phyloP scores from a whole-genome alignment of 2,797 vertebrate genomes.

The Lithobates sylvaticus region DNA sequence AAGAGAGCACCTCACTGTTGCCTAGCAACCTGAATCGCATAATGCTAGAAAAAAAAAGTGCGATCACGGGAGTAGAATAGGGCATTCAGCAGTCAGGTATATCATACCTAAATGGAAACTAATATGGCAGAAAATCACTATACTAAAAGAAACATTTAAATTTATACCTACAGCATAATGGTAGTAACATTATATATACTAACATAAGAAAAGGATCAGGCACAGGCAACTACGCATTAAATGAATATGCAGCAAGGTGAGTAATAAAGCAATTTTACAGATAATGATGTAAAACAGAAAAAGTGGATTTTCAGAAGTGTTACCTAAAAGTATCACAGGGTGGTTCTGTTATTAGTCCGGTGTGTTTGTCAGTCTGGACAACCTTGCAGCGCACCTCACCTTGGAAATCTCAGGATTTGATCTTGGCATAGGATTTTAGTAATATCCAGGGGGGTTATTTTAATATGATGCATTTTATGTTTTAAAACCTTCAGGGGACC shows the following conservation, averaged over 20 bases:
- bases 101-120: neutral
- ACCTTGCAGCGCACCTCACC: no score
- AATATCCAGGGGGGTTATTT: no score
- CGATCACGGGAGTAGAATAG: neutral
- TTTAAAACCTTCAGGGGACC: no score
- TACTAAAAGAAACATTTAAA: neutral
- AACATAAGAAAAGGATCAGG: neutral
- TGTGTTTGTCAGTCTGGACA: no score
- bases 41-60: neutral
- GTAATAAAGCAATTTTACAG: no score
- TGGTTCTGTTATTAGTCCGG: no score
- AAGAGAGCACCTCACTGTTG: conserved; percentile 1
- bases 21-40: neutral
- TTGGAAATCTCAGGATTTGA: no score
- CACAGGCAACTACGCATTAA: neutral
- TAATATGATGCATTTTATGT: no score
- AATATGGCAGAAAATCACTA: neutral
- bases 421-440: no score
- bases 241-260: neutral
- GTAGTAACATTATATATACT: neutral
- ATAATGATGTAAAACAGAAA: no score
- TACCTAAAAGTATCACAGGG: no score
- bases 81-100: neutral
- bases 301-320: no score
- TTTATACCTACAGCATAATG: neutral